These are phyloP conservation scores for Myopa tessellatipennis DNA, from an alignment of 2,888 invertebrate genomes.

Conservation along the genomic window DNA sequence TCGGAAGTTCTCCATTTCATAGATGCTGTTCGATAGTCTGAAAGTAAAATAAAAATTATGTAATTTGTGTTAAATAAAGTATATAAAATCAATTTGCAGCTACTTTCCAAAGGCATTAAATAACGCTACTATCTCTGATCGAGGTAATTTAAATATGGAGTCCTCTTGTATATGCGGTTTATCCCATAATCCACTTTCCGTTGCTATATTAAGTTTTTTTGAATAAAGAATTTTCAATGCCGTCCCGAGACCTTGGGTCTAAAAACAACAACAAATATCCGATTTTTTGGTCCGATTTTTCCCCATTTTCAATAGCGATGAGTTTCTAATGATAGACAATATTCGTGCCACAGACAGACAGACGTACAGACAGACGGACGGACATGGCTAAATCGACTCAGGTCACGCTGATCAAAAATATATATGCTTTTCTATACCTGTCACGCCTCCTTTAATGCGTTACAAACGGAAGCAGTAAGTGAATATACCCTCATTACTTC, in stretches of 20 bases:
- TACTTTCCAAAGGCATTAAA: slow-evolving; percentile 91
- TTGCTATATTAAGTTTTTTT: slow-evolving; percentile 78
- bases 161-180: slow-evolving; percentile 59
- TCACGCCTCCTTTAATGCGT: too few species aligned
- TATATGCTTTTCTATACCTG: too few species aligned
- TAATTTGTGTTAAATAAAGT: background rate
- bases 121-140: slow-evolving; percentile 93
- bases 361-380: too few species aligned
- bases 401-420: too few species aligned
- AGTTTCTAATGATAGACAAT: too few species aligned
- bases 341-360: too few species aligned
- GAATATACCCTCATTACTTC: too few species aligned
- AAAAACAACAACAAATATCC: too few species aligned
- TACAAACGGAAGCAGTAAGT: too few species aligned
- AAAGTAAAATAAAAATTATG: slow-evolving; percentile 52
- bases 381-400: too few species aligned
- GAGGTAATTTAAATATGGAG: slow-evolving; percentile 78
- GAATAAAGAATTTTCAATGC: slow-evolving; percentile 98
- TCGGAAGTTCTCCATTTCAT: slow-evolving; percentile 84
- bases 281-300: too few species aligned
- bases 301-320: too few species aligned
- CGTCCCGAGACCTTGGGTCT: slow-evolving; percentile 96
- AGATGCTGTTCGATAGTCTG: slow-evolving; percentile 89
- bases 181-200: slow-evolving; percentile 70
- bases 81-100: slow-evolving; percentile 38